These are phyloP conservation scores for Halocaridina rubra DNA, from an alignment of 2,888 invertebrate genomes.

Conservation along the genomic window DNA sequence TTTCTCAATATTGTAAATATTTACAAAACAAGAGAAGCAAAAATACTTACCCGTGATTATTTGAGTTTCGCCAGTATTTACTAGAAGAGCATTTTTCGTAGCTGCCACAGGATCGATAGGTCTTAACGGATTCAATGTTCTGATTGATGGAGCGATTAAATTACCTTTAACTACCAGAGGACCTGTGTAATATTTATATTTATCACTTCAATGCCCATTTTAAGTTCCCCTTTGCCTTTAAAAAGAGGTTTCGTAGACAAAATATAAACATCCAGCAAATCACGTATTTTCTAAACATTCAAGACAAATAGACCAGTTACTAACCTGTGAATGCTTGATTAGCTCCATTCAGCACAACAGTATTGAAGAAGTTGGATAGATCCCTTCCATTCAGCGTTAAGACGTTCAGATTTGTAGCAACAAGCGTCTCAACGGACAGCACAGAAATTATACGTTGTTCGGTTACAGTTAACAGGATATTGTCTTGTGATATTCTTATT, in stretches of 20 bases:
- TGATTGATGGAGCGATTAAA: background rate
- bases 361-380: background rate
- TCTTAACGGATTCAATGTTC: background rate
- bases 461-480: background rate
- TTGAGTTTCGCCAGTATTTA: background rate
- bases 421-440: background rate
- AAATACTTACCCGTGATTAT: background rate
- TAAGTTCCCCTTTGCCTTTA: background rate
- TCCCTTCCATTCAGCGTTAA: background rate
- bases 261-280: no score
- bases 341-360: slow-evolving; percentile 2
- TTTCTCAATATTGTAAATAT: background rate
- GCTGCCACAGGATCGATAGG: background rate
- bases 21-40: background rate
- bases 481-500: background rate
- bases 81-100: background rate
- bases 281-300: no score
- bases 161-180: background rate
- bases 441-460: background rate
- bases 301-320: no score
- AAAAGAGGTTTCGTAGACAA: no score
- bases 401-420: background rate
- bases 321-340: background rate
- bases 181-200: background rate
- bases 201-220: background rate